Evolutionary conservation across 2,888 invertebrate genomes (phyloP).

Genomic region (Leptopilina syphax): DNA sequence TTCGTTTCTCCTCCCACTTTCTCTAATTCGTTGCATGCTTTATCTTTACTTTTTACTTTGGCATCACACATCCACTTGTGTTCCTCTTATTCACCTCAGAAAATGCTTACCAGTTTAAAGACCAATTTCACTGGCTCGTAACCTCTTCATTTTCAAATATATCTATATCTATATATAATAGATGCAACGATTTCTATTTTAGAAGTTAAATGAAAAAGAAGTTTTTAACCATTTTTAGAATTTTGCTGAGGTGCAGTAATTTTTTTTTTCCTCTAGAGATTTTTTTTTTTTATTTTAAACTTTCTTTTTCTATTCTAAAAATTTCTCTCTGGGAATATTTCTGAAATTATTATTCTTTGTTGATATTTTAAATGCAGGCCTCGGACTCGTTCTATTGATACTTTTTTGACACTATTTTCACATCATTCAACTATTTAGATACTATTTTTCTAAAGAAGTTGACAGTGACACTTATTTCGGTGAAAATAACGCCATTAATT

Average conservation of each 20-base stretch:
- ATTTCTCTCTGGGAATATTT: too few species aligned
- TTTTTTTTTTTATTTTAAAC: too few species aligned
- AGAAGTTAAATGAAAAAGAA: background rate
- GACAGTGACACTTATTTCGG: too few species aligned
- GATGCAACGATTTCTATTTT: background rate
- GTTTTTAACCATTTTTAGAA: background rate
- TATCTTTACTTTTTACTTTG: slow-evolving; percentile 28
- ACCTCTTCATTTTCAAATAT: slow-evolving; percentile 8
- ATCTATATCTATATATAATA: background rate
- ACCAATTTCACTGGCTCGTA: background rate
- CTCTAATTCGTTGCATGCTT: slow-evolving; percentile 17
- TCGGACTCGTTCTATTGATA: too few species aligned
- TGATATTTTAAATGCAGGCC: too few species aligned
- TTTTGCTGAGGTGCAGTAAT: background rate
- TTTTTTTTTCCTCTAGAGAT: background rate
- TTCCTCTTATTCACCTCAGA: slow-evolving; percentile 18
- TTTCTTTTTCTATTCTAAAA: too few species aligned
- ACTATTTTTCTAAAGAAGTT: too few species aligned
- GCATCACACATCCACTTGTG: slow-evolving; percentile 31
- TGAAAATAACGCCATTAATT: too few species aligned
- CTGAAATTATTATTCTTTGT: too few species aligned
- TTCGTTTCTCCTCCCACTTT: slow-evolving; percentile 23
- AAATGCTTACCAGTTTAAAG: slow-evolving; percentile 20
- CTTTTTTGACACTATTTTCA: too few species aligned
- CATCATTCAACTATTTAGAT: too few species aligned